Conservation (phyloP, 23 tunicate genomes). For the Clavelina lepadiformis region DNA sequence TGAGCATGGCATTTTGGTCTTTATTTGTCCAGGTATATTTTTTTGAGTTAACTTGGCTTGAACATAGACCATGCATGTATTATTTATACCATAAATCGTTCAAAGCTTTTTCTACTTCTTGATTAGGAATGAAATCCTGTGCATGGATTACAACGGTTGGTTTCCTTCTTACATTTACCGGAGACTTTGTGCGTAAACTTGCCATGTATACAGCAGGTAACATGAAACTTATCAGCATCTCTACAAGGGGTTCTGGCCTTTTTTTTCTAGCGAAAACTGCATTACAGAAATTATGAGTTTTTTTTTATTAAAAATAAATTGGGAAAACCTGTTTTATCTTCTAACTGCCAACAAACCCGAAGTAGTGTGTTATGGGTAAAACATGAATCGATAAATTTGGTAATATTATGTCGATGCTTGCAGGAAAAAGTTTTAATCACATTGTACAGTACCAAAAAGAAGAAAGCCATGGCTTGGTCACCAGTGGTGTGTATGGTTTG, state of each 20-base stretch:
- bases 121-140: conserved; percentile 30
- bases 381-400: not conserved
- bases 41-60: not conserved
- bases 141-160: conserved; percentile 25
- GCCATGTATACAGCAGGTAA: conserved; percentile 92
- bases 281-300: too few relatives aligned
- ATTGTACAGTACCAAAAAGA: conserved; percentile 46
- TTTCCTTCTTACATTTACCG: conserved; percentile 39
- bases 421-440: conserved; percentile 79
- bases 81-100: not conserved
- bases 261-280: too few relatives aligned
- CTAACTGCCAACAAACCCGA: too few relatives aligned
- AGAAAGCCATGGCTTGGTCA: conserved; percentile 62
- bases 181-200: conserved; percentile 59
- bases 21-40: conserved; percentile 49
- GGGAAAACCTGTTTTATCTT: too few relatives aligned
- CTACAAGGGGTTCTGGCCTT: too few relatives aligned
- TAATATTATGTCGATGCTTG: not conserved
- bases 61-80: not conserved
- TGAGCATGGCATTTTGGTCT: conserved; percentile 45
- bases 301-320: too few relatives aligned
- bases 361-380: too few relatives aligned
- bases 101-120: not conserved
- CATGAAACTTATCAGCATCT: too few relatives aligned
- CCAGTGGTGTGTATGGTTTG: conserved; percentile 70